Conservation (phyloP, 2,888 invertebrate genomes). For the Gasteruption jaculator region DNA sequence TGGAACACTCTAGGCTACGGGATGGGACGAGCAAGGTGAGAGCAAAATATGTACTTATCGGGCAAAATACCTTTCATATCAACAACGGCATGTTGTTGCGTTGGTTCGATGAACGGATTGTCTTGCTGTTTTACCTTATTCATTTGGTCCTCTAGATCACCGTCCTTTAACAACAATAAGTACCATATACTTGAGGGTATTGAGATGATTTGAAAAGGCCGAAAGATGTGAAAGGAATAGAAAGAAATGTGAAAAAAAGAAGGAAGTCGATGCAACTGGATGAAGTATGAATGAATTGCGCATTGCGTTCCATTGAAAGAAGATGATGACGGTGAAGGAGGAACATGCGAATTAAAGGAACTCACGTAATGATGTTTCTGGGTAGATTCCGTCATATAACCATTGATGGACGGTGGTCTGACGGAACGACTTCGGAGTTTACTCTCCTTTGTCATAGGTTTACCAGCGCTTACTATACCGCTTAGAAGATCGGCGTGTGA, state of each 20-base stretch:
- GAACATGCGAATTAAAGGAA: constrained; percentile 12
- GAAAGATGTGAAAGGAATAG: too few relatives aligned
- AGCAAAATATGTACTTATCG: too few relatives aligned
- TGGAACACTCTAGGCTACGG: too few relatives aligned
- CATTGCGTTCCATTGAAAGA: too few relatives aligned
- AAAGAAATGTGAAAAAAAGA: too few relatives aligned
- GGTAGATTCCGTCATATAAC: constrained; percentile 60
- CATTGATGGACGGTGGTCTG: constrained; percentile 56
- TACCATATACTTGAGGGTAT: too few relatives aligned
- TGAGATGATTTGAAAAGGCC: too few relatives aligned
- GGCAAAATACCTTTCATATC: constrained; percentile 97
- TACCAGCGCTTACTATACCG: constrained; percentile 61
- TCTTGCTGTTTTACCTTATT: constrained; percentile 81
- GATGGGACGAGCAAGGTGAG: too few relatives aligned
- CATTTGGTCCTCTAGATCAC: constrained; percentile 76
- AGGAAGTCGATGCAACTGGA: too few relatives aligned
- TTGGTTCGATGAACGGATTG: constrained; percentile 89
- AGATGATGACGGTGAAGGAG: too few relatives aligned
- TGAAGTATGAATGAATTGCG: too few relatives aligned
- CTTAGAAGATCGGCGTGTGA: constrained; percentile 88
- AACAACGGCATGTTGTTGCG: constrained; percentile 82
- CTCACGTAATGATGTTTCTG: constrained; percentile 65
- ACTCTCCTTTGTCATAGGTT: constrained; percentile 79
- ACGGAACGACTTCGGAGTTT: constrained; percentile 73
- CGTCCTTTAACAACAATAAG: constrained; percentile 71